Evolutionary conservation across 2,888 invertebrate genomes (phyloP).

Genomic region (Lasioglossum villosulum): DNA sequence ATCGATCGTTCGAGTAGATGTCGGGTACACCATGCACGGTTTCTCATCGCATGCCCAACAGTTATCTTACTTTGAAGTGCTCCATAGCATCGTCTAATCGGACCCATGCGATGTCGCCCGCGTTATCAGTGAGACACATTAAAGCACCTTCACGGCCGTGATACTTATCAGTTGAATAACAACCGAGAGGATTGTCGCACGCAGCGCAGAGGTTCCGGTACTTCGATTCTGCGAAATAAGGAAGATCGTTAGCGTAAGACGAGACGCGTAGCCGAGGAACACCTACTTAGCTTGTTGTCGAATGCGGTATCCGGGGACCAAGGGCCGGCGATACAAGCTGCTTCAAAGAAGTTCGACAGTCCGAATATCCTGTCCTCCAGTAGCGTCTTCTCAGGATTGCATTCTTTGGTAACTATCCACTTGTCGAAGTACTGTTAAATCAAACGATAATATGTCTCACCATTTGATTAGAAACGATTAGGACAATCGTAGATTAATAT

Average conservation of each 20-base stretch:
- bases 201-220: slow-evolving; percentile 91
- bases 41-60: not conserved
- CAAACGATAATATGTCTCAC: no score
- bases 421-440: slow-evolving; percentile 89
- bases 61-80: slow-evolving; percentile 87
- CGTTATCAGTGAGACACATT: slow-evolving; percentile 91
- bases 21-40: no score
- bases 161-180: slow-evolving; percentile 90
- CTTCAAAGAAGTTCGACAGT: slow-evolving; percentile 90
- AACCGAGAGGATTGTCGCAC: slow-evolving; percentile 88
- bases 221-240: slow-evolving; percentile 84
- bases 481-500: not conserved
- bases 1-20: no score
- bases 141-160: slow-evolving; percentile 94
- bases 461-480: no score
- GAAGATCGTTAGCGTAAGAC: not conserved
- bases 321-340: slow-evolving; percentile 94
- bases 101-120: slow-evolving; percentile 94
- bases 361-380: slow-evolving; percentile 91
- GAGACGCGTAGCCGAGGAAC: not conserved
- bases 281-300: slow-evolving; percentile 89
- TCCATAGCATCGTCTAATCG: slow-evolving; percentile 88
- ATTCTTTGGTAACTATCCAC: slow-evolving; percentile 89
- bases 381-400: slow-evolving; percentile 89
- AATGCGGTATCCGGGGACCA: slow-evolving; percentile 90